Percentiles rank a stretch among this genome's conserved stretches.
These are phyloP conservation scores for Chironomus tepperi DNA, from an alignment of 1,140 invertebrate genomes.

Conservation along the genomic window DNA sequence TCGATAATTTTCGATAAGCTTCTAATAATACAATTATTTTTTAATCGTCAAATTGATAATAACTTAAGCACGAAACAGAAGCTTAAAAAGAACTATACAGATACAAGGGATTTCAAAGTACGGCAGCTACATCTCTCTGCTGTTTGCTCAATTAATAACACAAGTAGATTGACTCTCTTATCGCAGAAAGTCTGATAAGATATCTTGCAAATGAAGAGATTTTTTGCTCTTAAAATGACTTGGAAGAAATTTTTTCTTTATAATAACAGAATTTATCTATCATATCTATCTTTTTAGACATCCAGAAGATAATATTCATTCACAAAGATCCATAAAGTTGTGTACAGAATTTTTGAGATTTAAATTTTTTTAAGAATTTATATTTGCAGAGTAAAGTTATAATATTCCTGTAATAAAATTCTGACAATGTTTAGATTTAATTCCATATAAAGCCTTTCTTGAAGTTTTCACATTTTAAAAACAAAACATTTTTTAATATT, in stretches of 20 bases:
- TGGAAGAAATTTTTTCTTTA: neutral
- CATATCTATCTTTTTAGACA: too few relatives aligned
- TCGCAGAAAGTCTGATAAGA: neutral
- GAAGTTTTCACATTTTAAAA: too few relatives aligned
- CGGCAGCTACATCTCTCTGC: neutral
- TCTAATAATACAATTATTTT: neutral
- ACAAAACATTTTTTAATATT: too few relatives aligned
- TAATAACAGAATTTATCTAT: neutral
- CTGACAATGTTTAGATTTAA: too few relatives aligned
- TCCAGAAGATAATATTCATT: too few relatives aligned
- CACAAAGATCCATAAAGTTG: too few relatives aligned
- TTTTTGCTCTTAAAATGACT: neutral
- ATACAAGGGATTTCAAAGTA: neutral
- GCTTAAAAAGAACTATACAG: neutral
- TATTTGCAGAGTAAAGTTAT: too few relatives aligned
- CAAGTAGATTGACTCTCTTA: neutral
- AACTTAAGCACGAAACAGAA: neutral
- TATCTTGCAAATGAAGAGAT: neutral
- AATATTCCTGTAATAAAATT: too few relatives aligned
- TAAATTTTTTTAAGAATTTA: too few relatives aligned
- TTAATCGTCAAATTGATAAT: neutral
- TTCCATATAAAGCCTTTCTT: too few relatives aligned
- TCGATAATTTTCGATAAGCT: neutral
- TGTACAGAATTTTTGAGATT: too few relatives aligned
- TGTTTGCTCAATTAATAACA: constrained; percentile 19